Base-by-base conservation (phyloP, 92 coral and sea anemone genomes). In the Anthopleura xanthogrammica region DNA sequence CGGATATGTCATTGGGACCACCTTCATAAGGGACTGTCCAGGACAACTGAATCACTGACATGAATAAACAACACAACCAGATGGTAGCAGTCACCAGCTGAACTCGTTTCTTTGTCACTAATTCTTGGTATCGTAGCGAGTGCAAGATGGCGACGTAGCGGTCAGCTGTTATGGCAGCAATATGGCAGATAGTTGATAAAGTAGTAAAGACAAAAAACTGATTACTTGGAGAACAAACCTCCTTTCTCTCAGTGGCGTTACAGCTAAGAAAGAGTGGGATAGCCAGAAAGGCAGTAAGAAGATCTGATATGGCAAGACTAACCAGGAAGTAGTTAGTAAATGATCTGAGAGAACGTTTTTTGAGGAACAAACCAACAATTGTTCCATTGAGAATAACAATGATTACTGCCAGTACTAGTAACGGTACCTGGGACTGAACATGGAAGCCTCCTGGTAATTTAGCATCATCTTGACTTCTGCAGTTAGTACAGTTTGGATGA, bases 241-340 rank as follows among this genome's bases (percentile, higher is more conserved):
- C 88, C 4, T 71, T 73, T 13, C 85, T 85, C 16, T 62, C 72
- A 11, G 84, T 86, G 43, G 80, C 85, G 73, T 87, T 86, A 52
- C 95, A 91, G 17, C 79, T 84, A 9, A 91, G 50, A 71, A 60
- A 64, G 29, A 86, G 60, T 11, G 95, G 95, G 41, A 91, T 57
- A 29, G 88, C 82, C 41, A 81, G 39, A 2, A 89, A 84, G 7
- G 92, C 95, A 12, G 88, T 89, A 0, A 91, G 83, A 36, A 78
- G 75, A 71, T 91, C 95, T 6, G 93, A 89, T 7, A 77, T 77
- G 16, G 95, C 90, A 3, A 91, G 79, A 13, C 95, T 87, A 6
- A 76, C 55, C 17, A 91, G 86, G 48, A 91, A 71, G 29, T 54
- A 55, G 82, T 91, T 91, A 46, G 88, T 86, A 2, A 80, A 80